Evolutionary conservation across 2,797 vertebrate species (phyloP).

Genomic region (Poecilia wingei): DNA sequence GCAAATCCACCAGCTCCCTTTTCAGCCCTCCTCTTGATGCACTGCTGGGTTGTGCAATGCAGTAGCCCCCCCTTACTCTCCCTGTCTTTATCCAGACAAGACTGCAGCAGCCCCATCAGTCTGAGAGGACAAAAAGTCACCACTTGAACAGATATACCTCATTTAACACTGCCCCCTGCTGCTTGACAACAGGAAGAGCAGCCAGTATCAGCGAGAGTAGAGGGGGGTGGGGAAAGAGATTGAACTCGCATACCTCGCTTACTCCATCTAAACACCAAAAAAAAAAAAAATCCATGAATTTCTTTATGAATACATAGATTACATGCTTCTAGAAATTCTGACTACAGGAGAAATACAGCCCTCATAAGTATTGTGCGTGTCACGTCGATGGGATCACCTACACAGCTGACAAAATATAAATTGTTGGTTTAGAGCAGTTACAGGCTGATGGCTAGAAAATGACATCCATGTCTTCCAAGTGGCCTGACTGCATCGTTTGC

Average conservation of each 20-base stretch:
- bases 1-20: constrained; percentile 61
- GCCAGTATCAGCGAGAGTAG: too few relatives aligned
- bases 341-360: constrained; percentile 50
- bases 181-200: constrained; percentile 38
- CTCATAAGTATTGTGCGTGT: constrained; percentile 34
- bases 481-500: neutral
- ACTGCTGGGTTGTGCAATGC: constrained; percentile 80
- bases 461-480: constrained; percentile 17
- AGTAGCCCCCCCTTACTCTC: constrained; percentile 51
- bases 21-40: constrained; percentile 56
- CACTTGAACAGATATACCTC: constrained; percentile 67
- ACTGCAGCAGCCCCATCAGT: constrained; percentile 73
- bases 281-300: constrained; percentile 53
- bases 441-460: constrained; percentile 34
- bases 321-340: constrained; percentile 57
- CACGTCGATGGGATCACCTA: constrained; percentile 36
- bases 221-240: neutral
- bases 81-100: constrained; percentile 64
- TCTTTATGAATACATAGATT: constrained; percentile 60
- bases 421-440: constrained; percentile 18
- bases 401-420: constrained; percentile 32
- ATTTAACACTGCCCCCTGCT: constrained; percentile 84
- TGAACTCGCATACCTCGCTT: constrained; percentile 18
- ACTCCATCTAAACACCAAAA: constrained; percentile 44
- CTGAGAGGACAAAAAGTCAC: constrained; percentile 73